Evolutionary conservation across 2,113 vertebrate species (phyloP).

Genomic region (Tetrax tetrax): DNA sequence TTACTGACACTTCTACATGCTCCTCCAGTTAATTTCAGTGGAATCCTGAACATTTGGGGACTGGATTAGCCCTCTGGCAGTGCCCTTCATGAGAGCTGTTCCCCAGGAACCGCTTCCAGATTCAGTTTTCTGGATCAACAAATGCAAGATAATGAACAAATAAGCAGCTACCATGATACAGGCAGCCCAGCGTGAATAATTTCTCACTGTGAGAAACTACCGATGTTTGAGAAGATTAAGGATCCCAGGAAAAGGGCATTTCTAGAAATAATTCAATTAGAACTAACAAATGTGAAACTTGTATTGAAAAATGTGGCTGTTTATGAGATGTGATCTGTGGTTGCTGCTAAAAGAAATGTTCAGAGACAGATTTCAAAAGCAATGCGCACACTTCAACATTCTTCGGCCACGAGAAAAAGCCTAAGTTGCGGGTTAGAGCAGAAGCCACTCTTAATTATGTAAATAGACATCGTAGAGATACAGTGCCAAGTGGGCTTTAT

Average conservation of each 20-base stretch:
- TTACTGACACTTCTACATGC: not conserved
- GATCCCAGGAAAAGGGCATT: slow-evolving; percentile 12
- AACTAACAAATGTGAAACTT: not conserved
- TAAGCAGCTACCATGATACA: not conserved
- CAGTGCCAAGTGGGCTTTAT: not conserved
- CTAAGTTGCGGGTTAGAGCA: not conserved
- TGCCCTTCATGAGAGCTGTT: not conserved
- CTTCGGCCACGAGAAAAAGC: not conserved
- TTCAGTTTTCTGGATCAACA: not conserved
- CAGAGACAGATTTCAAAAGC: not conserved
- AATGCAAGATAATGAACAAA: not conserved
- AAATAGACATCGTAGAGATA: not conserved
- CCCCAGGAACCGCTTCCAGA: not conserved
- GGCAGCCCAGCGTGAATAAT: not conserved
- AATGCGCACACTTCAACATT: not conserved
- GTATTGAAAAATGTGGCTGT: not conserved
- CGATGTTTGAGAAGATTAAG: not conserved
- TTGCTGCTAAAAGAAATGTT: not conserved
- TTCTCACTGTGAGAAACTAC: slow-evolving; percentile 7
- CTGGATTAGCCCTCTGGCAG: not conserved
- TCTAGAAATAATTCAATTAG: slow-evolving; percentile 42
- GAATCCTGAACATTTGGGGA: not conserved
- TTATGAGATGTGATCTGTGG: not conserved
- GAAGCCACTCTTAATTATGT: not conserved
- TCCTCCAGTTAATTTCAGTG: not conserved